Conservation (phyloP, 2,113 vertebrate species). For the Malurus alboscapulatus region DNA sequence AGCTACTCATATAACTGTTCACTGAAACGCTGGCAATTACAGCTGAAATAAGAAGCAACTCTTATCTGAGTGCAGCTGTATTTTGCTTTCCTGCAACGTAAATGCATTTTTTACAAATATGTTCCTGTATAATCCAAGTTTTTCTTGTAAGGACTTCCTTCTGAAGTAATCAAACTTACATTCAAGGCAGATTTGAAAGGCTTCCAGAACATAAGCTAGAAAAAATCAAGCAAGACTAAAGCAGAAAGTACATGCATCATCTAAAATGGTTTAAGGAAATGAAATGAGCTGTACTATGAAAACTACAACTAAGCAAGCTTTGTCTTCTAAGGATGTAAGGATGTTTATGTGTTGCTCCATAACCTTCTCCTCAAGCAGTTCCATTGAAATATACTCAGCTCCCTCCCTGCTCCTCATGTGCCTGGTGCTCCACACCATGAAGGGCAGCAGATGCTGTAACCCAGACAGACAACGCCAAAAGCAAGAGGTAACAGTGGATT, state of each 20-base stretch:
- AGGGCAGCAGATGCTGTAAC: not conserved
- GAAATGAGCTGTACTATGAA: not conserved
- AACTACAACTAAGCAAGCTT: not conserved
- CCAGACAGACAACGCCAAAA: not conserved
- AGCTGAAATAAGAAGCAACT: not conserved
- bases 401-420: not conserved
- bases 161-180: conserved; percentile 45
- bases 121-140: not conserved
- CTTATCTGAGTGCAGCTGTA: not conserved
- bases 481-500: not conserved
- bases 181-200: not conserved
- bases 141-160: conserved; percentile 13
- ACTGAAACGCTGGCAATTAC: conserved; percentile 1
- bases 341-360: not conserved
- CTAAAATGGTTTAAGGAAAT: conserved; percentile 23
- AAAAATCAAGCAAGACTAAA: not conserved
- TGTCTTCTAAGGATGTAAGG: not conserved
- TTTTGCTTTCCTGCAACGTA: not conserved
- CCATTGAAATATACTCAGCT: not conserved
- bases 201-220: not conserved
- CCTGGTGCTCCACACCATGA: not conserved
- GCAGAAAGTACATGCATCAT: not conserved
- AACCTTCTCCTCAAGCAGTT: not conserved
- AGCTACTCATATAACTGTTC: not conserved
- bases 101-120: conserved; percentile 25